Evolutionary conservation across 2,888 invertebrate species (phyloP).

Genomic region (Drosophila hamatofila): DNA sequence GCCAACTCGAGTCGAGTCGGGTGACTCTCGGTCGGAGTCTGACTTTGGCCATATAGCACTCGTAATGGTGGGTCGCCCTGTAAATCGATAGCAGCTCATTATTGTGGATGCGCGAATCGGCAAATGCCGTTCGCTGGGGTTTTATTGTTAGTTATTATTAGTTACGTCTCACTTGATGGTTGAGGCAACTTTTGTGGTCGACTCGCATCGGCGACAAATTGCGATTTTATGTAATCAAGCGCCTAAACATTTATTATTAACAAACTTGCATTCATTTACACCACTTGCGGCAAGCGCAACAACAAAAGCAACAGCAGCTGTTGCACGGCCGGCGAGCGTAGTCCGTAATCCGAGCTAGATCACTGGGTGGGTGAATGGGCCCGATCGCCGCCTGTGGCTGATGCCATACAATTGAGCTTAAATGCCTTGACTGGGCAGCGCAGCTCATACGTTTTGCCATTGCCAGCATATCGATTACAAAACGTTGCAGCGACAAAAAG

Average conservation of each 20-base stretch:
- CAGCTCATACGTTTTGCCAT: slow-evolving; percentile 30
- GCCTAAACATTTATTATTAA: slow-evolving; percentile 80
- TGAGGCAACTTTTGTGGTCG: slow-evolving; percentile 64
- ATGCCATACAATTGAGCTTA: slow-evolving; percentile 59
- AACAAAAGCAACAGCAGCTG: neutral
- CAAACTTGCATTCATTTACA: slow-evolving; percentile 76
- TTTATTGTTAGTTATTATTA: slow-evolving; percentile 53
- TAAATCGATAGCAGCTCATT: slow-evolving; percentile 80
- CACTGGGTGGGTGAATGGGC: slow-evolving; percentile 37
- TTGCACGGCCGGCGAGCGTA: neutral
- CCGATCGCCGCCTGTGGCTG: slow-evolving; percentile 50
- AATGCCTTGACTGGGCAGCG: slow-evolving; percentile 72
- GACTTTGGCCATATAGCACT: slow-evolving; percentile 25
- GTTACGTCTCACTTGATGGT: slow-evolving; percentile 61
- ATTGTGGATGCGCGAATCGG: slow-evolving; percentile 33
- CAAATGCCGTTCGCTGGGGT: slow-evolving; percentile 4
- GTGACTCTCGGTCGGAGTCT: neutral
- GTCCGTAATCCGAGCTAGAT: slow-evolving; percentile 48
- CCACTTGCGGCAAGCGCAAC: slow-evolving; percentile 58
- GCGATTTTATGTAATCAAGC: slow-evolving; percentile 77
- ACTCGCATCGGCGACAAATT: slow-evolving; percentile 58
- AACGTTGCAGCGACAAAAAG: slow-evolving; percentile 28
- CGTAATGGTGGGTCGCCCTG: slow-evolving; percentile 55
- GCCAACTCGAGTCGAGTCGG: neutral
- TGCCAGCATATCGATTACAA: slow-evolving; percentile 52